phyloP scores from a whole-genome alignment of 2,797 vertebrate species.

The Oreonectes daqikongensis region DNA sequence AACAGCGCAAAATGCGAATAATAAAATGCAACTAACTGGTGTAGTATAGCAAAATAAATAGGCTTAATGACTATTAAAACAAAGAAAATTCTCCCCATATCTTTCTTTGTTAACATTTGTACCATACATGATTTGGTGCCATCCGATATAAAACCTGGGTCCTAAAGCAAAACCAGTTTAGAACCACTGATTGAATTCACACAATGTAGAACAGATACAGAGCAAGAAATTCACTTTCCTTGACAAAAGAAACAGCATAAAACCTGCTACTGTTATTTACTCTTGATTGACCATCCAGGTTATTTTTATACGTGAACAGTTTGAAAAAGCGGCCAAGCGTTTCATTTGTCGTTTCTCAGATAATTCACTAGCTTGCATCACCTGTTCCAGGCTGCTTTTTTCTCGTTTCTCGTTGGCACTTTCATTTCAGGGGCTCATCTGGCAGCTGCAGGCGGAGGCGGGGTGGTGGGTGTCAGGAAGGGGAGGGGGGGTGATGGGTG shows the following conservation, averaged over 20 bases:
- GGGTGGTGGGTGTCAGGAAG: constrained; percentile 38
- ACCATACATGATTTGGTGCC: neutral
- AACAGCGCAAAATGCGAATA: neutral
- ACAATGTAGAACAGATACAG: neutral
- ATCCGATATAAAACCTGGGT: neutral
- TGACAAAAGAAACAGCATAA: neutral
- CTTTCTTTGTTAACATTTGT: neutral
- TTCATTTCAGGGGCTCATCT: constrained; percentile 52
- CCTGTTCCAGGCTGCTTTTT: constrained; percentile 23
- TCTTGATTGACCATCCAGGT: constrained; percentile 44
- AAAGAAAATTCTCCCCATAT: neutral
- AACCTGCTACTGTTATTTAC: constrained; percentile 3
- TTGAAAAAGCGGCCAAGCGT: neutral
- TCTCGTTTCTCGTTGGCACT: constrained; percentile 25
- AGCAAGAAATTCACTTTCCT: neutral
- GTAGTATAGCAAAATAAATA: neutral
- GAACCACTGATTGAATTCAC: neutral
- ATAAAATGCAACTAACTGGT: neutral
- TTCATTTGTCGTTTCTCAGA: constrained; percentile 25
- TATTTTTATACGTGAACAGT: constrained; percentile 5
- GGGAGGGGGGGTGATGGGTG: neutral
- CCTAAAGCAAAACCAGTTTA: neutral
- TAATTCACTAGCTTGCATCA: constrained; percentile 40
- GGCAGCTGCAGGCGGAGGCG: constrained; percentile 55
- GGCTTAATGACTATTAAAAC: neutral